Evolutionary conservation across 2,797 vertebrate genomes (phyloP).

Genomic region (Sebastes dallii): DNA sequence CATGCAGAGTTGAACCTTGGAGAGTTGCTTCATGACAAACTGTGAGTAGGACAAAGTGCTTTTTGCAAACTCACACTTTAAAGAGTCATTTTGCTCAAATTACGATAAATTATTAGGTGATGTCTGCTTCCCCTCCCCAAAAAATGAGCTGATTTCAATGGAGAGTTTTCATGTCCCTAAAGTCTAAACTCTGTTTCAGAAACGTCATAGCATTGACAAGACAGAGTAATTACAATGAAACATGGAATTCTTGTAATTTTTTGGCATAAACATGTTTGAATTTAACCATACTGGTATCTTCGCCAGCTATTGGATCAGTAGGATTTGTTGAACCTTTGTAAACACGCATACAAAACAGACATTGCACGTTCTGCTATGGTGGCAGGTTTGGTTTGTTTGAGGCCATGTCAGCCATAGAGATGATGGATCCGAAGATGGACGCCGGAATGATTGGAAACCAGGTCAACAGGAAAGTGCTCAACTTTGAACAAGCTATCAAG

Average conservation of each 20-base stretch:
- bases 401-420: constrained; percentile 99
- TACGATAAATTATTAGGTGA: neutral
- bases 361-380: neutral
- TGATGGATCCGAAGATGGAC: constrained; percentile 99
- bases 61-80: neutral
- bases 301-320: neutral
- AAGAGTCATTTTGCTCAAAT: neutral
- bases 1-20: constrained; percentile 93
- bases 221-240: neutral
- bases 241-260: neutral
- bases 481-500: constrained; percentile 98
- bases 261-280: neutral
- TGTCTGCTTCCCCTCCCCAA: neutral
- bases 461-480: constrained; percentile 97
- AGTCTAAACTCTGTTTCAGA: neutral
- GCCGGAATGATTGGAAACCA: constrained; percentile 99
- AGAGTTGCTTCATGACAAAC: constrained; percentile 97
- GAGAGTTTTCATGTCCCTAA: neutral
- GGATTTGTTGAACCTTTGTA: neutral
- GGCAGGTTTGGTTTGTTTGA: constrained; percentile 97
- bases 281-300: neutral
- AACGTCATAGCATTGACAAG: neutral
- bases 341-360: neutral
- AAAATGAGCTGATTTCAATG: neutral
- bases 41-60: constrained; percentile 85